These are phyloP conservation scores for Pao palembangensis DNA, from an alignment of 2,113 vertebrate species.

Conservation along the genomic window DNA sequence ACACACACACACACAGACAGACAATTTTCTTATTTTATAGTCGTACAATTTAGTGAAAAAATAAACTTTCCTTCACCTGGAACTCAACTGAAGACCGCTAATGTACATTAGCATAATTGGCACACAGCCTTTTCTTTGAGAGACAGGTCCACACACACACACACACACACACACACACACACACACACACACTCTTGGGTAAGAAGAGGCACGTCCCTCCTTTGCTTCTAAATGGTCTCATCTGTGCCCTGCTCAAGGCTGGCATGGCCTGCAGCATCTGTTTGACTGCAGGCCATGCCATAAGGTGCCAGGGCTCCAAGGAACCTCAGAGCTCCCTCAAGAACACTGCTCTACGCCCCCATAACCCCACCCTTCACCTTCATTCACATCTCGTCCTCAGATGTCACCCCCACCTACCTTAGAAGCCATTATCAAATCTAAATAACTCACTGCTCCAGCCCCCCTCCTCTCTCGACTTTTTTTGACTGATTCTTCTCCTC, in stretches of 20 bases:
- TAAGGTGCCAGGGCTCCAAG: slow-evolving; percentile 72
- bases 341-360: slow-evolving; percentile 34
- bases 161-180: slow-evolving; percentile 35
- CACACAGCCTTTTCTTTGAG: slow-evolving; percentile 37
- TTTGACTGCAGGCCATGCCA: slow-evolving; percentile 77
- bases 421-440: slow-evolving; percentile 12
- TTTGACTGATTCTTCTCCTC: no score
- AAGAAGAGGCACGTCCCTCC: slow-evolving; percentile 68
- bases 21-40: no score
- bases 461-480: background rate
- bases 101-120: slow-evolving; percentile 45
- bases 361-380: background rate
- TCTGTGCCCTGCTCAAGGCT: slow-evolving; percentile 69
- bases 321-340: slow-evolving; percentile 68
- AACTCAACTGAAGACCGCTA: slow-evolving; percentile 33
- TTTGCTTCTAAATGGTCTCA: slow-evolving; percentile 63
- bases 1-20: no score
- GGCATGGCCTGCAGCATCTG: slow-evolving; percentile 72
- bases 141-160: slow-evolving; percentile 30
- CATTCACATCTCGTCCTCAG: slow-evolving; percentile 5
- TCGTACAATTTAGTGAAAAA: no score
- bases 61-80: no score
- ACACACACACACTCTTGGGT: slow-evolving; percentile 34
- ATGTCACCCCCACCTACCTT: slow-evolving; percentile 19
- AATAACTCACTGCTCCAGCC: background rate